Evolutionary conservation across 2,797 vertebrate genomes (phyloP).

Genomic region (Poeciliopsis paucimaculata): DNA sequence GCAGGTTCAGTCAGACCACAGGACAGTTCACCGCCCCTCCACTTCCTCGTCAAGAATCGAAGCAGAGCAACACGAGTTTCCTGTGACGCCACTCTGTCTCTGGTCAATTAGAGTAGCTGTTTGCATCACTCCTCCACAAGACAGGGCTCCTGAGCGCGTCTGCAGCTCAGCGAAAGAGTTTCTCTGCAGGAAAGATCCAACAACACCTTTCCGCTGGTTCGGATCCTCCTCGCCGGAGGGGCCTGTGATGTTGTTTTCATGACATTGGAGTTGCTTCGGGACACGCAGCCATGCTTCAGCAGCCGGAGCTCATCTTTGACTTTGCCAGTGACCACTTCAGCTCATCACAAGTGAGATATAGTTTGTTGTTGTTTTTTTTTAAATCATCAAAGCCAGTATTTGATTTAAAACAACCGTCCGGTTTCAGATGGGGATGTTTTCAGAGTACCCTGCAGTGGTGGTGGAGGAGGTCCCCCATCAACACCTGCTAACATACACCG

Average conservation of each 20-base stretch:
- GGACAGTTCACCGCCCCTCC: slow-evolving; percentile 62
- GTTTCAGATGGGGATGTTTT: slow-evolving; percentile 81
- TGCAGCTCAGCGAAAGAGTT: slow-evolving; percentile 15
- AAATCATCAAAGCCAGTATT: background rate
- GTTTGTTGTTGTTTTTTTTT: background rate
- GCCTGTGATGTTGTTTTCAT: slow-evolving; percentile 50
- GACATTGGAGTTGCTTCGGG: slow-evolving; percentile 65
- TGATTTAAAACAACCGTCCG: background rate
- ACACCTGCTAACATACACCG: slow-evolving; percentile 89
- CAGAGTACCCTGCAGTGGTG: slow-evolving; percentile 91
- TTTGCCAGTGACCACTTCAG: slow-evolving; percentile 93
- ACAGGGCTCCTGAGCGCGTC: slow-evolving; percentile 6
- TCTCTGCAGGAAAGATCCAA: slow-evolving; percentile 12
- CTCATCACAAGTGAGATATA: slow-evolving; percentile 85
- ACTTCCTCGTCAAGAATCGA: slow-evolving; percentile 72
- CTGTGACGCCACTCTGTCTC: slow-evolving; percentile 72
- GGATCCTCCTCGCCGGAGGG: background rate
- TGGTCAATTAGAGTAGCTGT: slow-evolving; percentile 58
- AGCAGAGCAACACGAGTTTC: slow-evolving; percentile 67
- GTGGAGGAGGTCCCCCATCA: slow-evolving; percentile 92
- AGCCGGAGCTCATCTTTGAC: slow-evolving; percentile 93
- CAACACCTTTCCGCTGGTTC: slow-evolving; percentile 9
- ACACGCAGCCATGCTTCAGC: slow-evolving; percentile 89
- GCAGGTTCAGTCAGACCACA: slow-evolving; percentile 69
- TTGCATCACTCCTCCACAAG: slow-evolving; percentile 49